Conservation (phyloP, 2,888 invertebrate species). For the Caenorhabditis uteleia region DNA sequence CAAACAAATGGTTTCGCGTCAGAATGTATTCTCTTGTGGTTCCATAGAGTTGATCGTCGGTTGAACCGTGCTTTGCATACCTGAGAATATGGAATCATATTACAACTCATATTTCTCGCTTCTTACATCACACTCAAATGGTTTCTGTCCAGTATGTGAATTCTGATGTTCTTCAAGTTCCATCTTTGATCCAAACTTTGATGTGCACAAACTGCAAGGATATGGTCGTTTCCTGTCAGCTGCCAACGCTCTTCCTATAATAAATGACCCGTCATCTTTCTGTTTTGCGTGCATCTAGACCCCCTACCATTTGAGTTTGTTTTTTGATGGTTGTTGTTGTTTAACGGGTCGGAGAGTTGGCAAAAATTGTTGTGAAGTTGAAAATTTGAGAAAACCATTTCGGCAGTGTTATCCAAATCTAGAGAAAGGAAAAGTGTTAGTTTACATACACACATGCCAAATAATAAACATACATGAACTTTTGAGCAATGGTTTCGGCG, state of each 20-base stretch:
- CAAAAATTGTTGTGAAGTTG: conserved; percentile 41
- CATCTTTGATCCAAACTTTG: conserved; percentile 62
- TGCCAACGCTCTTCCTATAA: conserved; percentile 42
- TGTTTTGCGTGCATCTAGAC: not conserved
- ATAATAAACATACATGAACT: conserved; percentile 33
- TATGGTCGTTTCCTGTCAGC: conserved; percentile 68
- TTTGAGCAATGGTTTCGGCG: conserved; percentile 40
- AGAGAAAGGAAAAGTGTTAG: conserved; percentile 4
- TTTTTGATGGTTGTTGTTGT: conserved; percentile 48
- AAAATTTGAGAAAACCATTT: conserved; percentile 45
- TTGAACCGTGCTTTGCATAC: conserved; percentile 69
- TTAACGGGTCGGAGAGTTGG: conserved; percentile 29
- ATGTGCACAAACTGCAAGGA: conserved; percentile 65
- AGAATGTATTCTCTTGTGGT: conserved; percentile 69
- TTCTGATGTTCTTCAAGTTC: conserved; percentile 70
- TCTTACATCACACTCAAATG: conserved; percentile 68
- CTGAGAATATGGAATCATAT: no score
- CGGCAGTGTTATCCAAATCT: conserved; percentile 35
- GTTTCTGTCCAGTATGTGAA: conserved; percentile 67
- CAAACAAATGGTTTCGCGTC: conserved; percentile 69
- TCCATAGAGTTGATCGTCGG: conserved; percentile 69
- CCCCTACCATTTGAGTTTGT: conserved; percentile 44
- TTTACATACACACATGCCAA: not conserved
- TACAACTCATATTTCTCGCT: no score
- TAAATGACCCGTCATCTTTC: not conserved